Evolutionary conservation across 2,113 vertebrate species (phyloP), one percentile per base, ranked within the genome.

Genomic region (Mystacornis crossleyi): DNA sequence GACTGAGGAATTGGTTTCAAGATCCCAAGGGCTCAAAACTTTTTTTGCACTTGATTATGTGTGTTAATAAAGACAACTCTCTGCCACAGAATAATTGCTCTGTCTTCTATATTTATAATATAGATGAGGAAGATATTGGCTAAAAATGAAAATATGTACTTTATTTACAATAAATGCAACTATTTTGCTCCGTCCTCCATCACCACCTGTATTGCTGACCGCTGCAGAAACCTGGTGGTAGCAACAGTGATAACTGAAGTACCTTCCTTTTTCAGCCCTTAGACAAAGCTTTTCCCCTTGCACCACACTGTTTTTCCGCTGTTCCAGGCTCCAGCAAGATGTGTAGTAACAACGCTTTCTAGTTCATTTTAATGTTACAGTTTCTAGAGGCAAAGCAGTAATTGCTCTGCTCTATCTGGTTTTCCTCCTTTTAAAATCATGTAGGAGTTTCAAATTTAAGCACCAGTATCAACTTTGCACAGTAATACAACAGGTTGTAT

Each of bases 151-250:
- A 86, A 72, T 23, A 31, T 1, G 7, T 90, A 87, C 24, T 95
- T 89, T 78, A 89, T 87, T 94, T 95, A 93, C 60, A 81, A 62
- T 83, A 83, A 90, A 92, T 61, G 93, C 61, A 90, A 57, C 42
- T 55, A 25, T 40, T 62, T 19, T 88, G 81, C 77, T 80, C 45
- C n/a, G 75, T 5, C 18, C 12, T 82, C 62, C 40, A 89, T 47
- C n/a, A 73, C 28, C n/a, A 47, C 36, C 13, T 1, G 0, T 10
- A 6, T 14, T 79, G 64, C 74, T 75, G 61, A 75, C 54, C 58
- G 57, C 50, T 58, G 45, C 50, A 70, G 66, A 82, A 80, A 73
- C 8, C 64, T 64, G 21, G 28, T 29, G 24, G 57, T 33, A 79
- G 62, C 74, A 92, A 66, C 3, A 87, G 33, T 23, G 33, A 33